These are phyloP conservation scores for Rhynchotus rufescens DNA, from an alignment of 2,797 vertebrate genomes.

Conservation along the genomic window DNA sequence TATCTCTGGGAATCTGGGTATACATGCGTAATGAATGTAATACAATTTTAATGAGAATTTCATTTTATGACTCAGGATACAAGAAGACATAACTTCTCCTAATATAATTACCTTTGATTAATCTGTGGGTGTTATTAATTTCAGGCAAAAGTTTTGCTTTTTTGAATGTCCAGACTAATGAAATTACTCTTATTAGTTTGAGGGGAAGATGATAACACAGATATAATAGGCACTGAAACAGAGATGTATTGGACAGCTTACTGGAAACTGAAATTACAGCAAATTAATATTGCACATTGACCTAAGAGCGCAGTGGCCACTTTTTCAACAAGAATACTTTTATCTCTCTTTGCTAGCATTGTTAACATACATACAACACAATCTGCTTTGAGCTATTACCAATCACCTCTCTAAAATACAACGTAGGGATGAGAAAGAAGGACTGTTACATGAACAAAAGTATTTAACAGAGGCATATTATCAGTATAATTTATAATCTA, in stretches of 20 bases:
- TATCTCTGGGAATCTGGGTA: constrained; percentile 74
- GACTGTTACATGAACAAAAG: background rate
- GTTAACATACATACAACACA: background rate
- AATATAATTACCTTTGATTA: constrained; percentile 78
- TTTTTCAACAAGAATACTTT: constrained; percentile 27
- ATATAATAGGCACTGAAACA: constrained; percentile 48
- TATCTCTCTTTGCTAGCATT: background rate
- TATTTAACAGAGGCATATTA: background rate
- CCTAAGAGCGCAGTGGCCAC: background rate
- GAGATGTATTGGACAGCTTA: constrained; percentile 35
- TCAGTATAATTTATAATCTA: constrained; percentile 7
- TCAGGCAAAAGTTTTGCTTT: constrained; percentile 71
- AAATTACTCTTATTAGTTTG: constrained; percentile 69
- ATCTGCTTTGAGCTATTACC: background rate
- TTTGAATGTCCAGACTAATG: constrained; percentile 66
- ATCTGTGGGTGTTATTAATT: constrained; percentile 75
- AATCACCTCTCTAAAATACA: background rate
- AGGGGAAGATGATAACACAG: constrained; percentile 50
- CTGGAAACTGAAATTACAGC: constrained; percentile 48
- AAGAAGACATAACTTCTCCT: constrained; percentile 72
- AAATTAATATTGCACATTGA: constrained; percentile 38
- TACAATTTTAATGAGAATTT: constrained; percentile 77
- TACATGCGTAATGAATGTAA: constrained; percentile 70
- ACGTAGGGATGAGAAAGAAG: background rate
- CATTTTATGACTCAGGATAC: constrained; percentile 72